phyloP scores from a whole-genome alignment of 2,888 invertebrate genomes.

The Vesta saturnalis region DNA sequence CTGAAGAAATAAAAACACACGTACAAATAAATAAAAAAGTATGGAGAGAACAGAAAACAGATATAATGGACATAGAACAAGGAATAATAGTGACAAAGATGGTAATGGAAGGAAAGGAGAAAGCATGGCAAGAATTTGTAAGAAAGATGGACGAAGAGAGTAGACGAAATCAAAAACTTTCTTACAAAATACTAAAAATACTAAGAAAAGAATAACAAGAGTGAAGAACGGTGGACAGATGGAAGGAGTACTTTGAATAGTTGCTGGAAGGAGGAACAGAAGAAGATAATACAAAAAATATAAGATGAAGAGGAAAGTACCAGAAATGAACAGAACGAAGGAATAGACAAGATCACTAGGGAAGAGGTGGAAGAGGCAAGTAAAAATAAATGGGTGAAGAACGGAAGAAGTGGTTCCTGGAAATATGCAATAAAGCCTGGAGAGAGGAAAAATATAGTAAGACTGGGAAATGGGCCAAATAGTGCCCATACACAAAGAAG shows the following conservation, averaged over 20 bases:
- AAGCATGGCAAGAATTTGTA: conserved; percentile 10
- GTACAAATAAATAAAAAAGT: too few species aligned
- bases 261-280: too few species aligned
- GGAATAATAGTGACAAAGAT: neutral
- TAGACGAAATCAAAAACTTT: neutral
- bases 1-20: conserved; percentile 17
- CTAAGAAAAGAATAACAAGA: too few species aligned
- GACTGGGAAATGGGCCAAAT: neutral
- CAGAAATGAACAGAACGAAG: neutral
- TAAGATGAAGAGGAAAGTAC: neutral
- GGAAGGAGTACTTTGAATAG: too few species aligned
- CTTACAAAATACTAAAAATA: too few species aligned
- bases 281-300: neutral
- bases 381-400: neutral
- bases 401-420: neutral
- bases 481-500: conserved; percentile 4
- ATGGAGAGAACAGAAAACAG: conserved; percentile 1
- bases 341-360: neutral
- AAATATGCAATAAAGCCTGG: neutral
- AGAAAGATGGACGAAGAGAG: neutral
- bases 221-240: too few species aligned
- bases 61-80: conserved; percentile 3
- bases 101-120: conserved; percentile 5
- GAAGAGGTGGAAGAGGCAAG: neutral
- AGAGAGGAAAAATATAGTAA: neutral